Percentiles rank a stretch among this genome's conserved stretches.
Conservation (phyloP, 2,888 invertebrate species). For the Entomobrya proxima region DNA sequence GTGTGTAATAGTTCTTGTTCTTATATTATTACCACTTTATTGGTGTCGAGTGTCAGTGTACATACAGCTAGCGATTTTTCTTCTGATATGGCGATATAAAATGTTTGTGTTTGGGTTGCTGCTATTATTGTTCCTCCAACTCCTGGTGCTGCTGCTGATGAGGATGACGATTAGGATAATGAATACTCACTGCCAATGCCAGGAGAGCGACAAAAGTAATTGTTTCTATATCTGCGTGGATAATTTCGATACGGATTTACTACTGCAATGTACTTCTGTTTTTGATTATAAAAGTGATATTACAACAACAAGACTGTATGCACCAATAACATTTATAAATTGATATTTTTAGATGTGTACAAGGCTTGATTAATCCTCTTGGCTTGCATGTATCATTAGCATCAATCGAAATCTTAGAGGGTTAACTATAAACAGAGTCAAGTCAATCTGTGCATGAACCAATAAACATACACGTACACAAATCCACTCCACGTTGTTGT, state of each 20-base stretch:
- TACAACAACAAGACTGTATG: not conserved
- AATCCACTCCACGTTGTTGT: not conserved
- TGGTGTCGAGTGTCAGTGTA: constrained; percentile 30
- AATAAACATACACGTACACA: not conserved
- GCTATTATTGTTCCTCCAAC: too few species aligned
- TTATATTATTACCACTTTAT: constrained; percentile 21
- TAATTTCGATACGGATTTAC: not conserved
- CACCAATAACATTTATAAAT: not conserved
- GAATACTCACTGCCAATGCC: constrained; percentile 42
- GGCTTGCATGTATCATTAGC: constrained; percentile 23
- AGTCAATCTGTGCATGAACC: not conserved
- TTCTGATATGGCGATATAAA: constrained; percentile 22
- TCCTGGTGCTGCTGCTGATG: not conserved
- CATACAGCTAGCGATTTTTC: constrained; percentile 6
- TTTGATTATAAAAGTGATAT: not conserved
- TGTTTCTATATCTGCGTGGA: not conserved
- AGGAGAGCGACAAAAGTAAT: constrained; percentile 37
- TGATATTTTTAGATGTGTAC: not conserved
- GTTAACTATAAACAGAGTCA: not conserved
- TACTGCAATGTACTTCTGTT: not conserved
- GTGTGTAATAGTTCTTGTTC: not conserved
- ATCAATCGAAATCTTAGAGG: not conserved
- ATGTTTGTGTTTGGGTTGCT: constrained; percentile 23
- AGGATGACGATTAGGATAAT: constrained; percentile 35
- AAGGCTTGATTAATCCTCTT: constrained; percentile 4